These are phyloP conservation scores for Polyommatus iphigenia DNA, from an alignment of 2,888 invertebrate species.

Conservation along the genomic window DNA sequence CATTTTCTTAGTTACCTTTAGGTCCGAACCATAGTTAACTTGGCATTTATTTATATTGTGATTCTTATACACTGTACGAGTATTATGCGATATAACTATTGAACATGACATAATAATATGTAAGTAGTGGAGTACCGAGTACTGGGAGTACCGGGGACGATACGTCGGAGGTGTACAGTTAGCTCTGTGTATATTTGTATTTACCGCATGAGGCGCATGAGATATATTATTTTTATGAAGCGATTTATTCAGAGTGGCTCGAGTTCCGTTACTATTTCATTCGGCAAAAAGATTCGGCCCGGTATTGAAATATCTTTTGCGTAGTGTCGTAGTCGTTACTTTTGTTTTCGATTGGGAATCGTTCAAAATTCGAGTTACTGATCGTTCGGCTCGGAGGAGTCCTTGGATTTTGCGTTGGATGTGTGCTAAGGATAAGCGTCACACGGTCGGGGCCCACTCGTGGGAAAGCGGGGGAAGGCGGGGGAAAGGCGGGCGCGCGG, in stretches of 20 bases:
- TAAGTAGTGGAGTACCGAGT: conserved; percentile 66
- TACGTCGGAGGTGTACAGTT: conserved; percentile 63
- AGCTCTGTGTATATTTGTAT: conserved; percentile 67
- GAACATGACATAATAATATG: conserved; percentile 67
- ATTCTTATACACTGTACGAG: conserved; percentile 71
- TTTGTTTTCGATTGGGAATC: conserved; percentile 50
- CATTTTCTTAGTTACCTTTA: conserved; percentile 78
- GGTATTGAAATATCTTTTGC: conserved; percentile 45
- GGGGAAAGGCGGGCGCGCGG: conserved; percentile 40
- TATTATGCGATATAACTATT: conserved; percentile 64
- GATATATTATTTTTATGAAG: conserved; percentile 62
- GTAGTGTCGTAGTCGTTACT: conserved; percentile 43
- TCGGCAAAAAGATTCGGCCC: conserved; percentile 64
- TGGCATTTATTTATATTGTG: conserved; percentile 77
- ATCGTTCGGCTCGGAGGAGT: conserved; percentile 49
- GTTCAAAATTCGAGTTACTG: conserved; percentile 61
- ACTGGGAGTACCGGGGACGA: conserved; percentile 62
- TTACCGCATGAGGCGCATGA: conserved; percentile 61
- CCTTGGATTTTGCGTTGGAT: conserved; percentile 58
- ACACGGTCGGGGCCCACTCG: conserved; percentile 43
- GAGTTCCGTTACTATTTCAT: conserved; percentile 76
- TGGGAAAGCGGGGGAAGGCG: conserved; percentile 52
- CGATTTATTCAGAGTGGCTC: conserved; percentile 74
- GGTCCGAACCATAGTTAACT: conserved; percentile 74
- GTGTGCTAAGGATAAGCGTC: conserved; percentile 49